Base-by-base conservation (phyloP, 2,113 vertebrate genomes). In the Candoia aspera region DNA sequence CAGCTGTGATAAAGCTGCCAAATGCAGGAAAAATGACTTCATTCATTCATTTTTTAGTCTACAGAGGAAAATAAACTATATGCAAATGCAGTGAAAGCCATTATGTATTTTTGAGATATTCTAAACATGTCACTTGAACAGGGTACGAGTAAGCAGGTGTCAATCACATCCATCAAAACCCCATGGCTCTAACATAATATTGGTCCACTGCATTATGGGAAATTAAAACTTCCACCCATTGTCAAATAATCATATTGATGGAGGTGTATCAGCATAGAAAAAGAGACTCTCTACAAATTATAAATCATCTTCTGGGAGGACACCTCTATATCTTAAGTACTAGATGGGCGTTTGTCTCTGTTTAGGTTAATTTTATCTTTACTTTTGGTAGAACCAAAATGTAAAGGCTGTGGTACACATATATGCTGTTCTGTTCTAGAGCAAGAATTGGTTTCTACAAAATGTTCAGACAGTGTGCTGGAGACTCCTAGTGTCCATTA, bases 401-500 rank as follows among this genome's bases (percentile, higher is more conserved):
- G 90, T 0, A 92, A 96, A 93, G 88, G 84, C 37, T 90, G 90
- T 29, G 6, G 49, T 49, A 49, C 6, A 37, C 4, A 92, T 93
- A 92, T 92, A 86, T 79, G 58, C 26, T 90, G 92, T 90, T 92
- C 92, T 91, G 88, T 94, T 88, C 91, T 90, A 87, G 86, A 91
- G 55, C 19, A 55, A 68, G 79, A 13, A 24, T 1, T 23, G 8
- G 2, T 0, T 12, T 60, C 59, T 79, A 84, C 0, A 1, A 55
- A 73, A 93, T 87, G 0, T 87, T 94, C 92, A 57, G 33, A 49
- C 96, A 97, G 97, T 95, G 88, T 94, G 64, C 95, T 96, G 95
- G 96, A 93, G 97, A 95, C 97, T 94, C 96, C 97, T 97, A 97
- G 97, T 94, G 97, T 96, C 96, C 88, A 93, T 89, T 62, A 92